Percentiles rank a stretch among this genome's conserved stretches.
Conservation (phyloP, 2,888 invertebrate genomes). For the Chrysolina haemoptera region DNA sequence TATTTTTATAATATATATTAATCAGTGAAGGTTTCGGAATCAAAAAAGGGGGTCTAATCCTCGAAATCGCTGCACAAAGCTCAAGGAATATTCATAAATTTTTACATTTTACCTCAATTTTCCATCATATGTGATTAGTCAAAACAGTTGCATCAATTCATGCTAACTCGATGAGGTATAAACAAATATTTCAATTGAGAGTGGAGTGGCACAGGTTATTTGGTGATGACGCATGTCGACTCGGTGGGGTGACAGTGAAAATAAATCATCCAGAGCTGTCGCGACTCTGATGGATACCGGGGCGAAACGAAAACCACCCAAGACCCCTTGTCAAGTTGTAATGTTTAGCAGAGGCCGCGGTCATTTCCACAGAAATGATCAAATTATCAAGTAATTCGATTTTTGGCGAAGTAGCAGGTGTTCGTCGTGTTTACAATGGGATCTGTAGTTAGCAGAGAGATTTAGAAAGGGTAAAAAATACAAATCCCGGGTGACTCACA, state of each 20-base stretch:
- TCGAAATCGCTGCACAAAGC: too few relatives aligned
- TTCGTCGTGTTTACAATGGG: neutral
- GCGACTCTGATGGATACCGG: slow-evolving; percentile 63
- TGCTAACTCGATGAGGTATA: slow-evolving; percentile 12
- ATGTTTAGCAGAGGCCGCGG: slow-evolving; percentile 18
- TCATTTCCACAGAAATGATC: slow-evolving; percentile 18
- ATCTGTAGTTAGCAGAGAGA: neutral
- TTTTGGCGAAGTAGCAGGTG: slow-evolving; percentile 23
- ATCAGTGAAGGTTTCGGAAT: too few relatives aligned
- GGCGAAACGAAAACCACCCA: slow-evolving; percentile 47
- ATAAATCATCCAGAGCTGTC: slow-evolving; percentile 64
- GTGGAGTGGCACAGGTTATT: slow-evolving; percentile 64
- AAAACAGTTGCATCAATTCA: neutral
- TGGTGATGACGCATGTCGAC: slow-evolving; percentile 65
- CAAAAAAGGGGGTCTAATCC: too few relatives aligned
- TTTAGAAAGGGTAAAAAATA: neutral
- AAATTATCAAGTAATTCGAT: slow-evolving; percentile 20
- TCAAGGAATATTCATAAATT: too few relatives aligned
- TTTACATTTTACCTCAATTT: too few relatives aligned
- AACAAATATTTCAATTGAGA: slow-evolving; percentile 61
- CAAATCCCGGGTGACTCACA: neutral
- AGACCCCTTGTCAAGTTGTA: slow-evolving; percentile 23
- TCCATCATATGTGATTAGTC: neutral
- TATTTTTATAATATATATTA: too few relatives aligned
- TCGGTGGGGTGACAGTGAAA: slow-evolving; percentile 60